Percentiles rank a stretch among this genome's conserved stretches.
Evolutionary conservation across 2,113 vertebrate species (phyloP).

Genomic region (Carassius gibelio): DNA sequence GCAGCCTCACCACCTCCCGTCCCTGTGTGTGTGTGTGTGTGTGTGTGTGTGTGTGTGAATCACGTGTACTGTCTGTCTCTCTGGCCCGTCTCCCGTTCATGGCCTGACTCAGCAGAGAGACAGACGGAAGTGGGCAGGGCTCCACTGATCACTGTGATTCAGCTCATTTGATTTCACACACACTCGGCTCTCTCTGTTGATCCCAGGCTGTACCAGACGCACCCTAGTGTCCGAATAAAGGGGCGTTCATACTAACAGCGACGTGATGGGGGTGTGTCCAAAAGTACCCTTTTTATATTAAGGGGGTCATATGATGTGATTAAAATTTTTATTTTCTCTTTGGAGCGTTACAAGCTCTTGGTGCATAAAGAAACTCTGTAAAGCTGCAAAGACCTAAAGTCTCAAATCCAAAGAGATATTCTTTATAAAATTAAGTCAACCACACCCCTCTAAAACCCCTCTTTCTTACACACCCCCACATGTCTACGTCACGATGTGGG

Average conservation of each 20-base stretch:
- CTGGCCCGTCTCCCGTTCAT: slow-evolving; percentile 20
- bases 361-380: too few species aligned
- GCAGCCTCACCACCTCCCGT: not conserved
- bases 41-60: slow-evolving; percentile 21
- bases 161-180: slow-evolving; percentile 38
- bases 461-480: too few species aligned
- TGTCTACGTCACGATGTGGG: too few species aligned
- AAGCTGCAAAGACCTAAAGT: too few species aligned
- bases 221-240: slow-evolving; percentile 2
- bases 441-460: too few species aligned
- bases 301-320: too few species aligned
- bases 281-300: not conserved
- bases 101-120: slow-evolving; percentile 54
- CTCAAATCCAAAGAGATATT: too few species aligned
- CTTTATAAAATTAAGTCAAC: too few species aligned
- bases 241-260: not conserved
- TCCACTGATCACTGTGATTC: slow-evolving; percentile 50
- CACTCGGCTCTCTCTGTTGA: not conserved
- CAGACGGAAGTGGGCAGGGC: slow-evolving; percentile 14
- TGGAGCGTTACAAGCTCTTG: too few species aligned
- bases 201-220: slow-evolving; percentile 10
- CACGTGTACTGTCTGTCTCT: slow-evolving; percentile 31
- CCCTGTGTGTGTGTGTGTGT: slow-evolving; percentile 24
- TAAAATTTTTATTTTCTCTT: too few species aligned
- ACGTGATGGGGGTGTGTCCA: not conserved